Conservation (phyloP, 2,113 vertebrate species). For the Oostethus manadensis region DNA sequence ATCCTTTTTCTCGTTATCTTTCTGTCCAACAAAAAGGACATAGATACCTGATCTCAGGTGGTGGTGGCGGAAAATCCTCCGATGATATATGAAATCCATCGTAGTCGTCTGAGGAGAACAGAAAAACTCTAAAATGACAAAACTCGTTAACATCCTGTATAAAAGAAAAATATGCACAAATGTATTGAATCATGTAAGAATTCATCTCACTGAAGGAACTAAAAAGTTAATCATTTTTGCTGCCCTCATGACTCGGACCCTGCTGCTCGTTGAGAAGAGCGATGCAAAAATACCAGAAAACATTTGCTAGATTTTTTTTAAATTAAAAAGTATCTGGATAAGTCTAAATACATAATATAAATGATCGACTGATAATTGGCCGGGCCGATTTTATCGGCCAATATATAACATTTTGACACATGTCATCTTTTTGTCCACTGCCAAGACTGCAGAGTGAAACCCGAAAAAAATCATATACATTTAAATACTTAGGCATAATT, state of each 20-base stretch:
- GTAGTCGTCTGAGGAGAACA: slow-evolving; percentile 58
- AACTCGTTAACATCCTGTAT: background rate
- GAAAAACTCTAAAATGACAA: background rate
- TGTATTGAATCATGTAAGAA: too few relatives aligned
- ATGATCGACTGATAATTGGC: background rate
- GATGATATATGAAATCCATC: slow-evolving; percentile 60
- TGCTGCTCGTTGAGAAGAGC: background rate
- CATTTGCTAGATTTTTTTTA: background rate
- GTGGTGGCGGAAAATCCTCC: slow-evolving; percentile 69
- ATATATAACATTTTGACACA: background rate
- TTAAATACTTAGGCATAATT: too few relatives aligned
- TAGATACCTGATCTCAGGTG: slow-evolving; percentile 52
- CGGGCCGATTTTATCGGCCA: too few relatives aligned
- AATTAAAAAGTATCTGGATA: background rate
- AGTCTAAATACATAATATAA: background rate
- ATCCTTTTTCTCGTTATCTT: slow-evolving; percentile 1
- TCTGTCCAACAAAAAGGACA: background rate
- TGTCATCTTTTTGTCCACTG: too few relatives aligned
- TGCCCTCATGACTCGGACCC: too few relatives aligned
- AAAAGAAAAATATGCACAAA: too few relatives aligned
- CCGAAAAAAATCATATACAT: too few relatives aligned
- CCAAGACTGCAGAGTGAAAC: too few relatives aligned
- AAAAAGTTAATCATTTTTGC: background rate
- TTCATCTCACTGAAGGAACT: background rate
- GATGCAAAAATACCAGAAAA: background rate